Evolutionary conservation across 2,797 vertebrate genomes (phyloP), one percentile per base, ranked within the genome.

Genomic region (Picus viridis): DNA sequence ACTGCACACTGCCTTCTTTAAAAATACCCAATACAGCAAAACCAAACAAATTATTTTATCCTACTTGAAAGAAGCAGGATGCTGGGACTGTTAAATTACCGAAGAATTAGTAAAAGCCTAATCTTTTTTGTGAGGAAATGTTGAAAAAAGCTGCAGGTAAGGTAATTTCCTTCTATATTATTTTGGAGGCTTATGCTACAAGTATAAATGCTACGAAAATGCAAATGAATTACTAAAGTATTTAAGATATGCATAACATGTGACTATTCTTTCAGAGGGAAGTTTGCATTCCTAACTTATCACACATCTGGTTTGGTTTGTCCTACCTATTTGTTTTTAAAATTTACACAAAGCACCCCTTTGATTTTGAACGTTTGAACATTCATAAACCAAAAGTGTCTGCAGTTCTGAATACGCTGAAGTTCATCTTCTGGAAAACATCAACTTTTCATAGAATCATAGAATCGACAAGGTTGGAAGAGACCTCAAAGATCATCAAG

Each of bases 81-180:
- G n/a, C 64, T 90, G 76, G 63, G 30, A 62, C 51, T 86, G 41
- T 75, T 86, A 73, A 86, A 89, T 76, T 82, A 77, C 53, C 84
- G 49, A 71, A 87, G 73, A 94, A 88, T 91, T 95, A 86, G 26
- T 53, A 79, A 91, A 94, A 93, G 41, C 54, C 32, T 84, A 47
- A 84, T 91, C 59, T 62, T 83, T 90, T 84, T 73, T 54, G 59
- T 23, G 16, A 81, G 62, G 12, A 77, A 92, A 76, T 26, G 29
- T 76, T 89, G 71, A 61, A 81, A 81, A 83, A 95, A 88, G 15
- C 61, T 91, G 61, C 77, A 95, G 89, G 92, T 92, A 90, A 18
- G 36, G 45, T 84, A 74, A 80, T 93, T 96, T 93, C 36, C 41
- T 76, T 89, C 61, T 47, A 1, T 84, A 74, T 79, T 94, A 82